Evolutionary conservation across 2,113 vertebrate genomes (phyloP), one percentile per base, ranked within the genome.

Genomic region (Alligator mississippiensis): DNA sequence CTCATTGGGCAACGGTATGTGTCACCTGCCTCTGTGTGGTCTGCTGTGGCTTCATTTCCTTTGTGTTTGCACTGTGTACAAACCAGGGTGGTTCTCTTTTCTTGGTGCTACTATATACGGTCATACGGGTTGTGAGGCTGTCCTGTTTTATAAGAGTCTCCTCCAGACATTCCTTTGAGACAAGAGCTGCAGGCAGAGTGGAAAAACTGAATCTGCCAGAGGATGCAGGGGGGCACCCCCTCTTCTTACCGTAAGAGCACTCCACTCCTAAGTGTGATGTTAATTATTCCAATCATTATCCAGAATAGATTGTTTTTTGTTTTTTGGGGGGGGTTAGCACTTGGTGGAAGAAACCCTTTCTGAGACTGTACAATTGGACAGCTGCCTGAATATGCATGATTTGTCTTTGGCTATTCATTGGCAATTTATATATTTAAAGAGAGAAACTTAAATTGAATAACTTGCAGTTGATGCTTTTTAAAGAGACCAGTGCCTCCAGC

Each of bases 251-350:
- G 30, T n/a, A 80, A 84, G 70, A 84, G 60, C 66, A 19, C 62
- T 84, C 0, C 5, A 0, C 5, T 58, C 28, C 76, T 57, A 28
- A 28, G 70, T 0, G 0, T 22, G 72, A 10, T 7, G 1, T 4
- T n/a, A 18, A 62, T 27, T 34, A 58, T 25, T 4, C 5, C 22
- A 1, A 4, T 57, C 4, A 0, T 76, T 87, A 47, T 4, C 66
- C 92, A 85, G 27, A 17, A 5, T 8, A 24, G 21, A 88, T 85
- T 30, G 12, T 6, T 77, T 62, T 47, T 0, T 1, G 62, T 28
- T 34, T 89, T 93, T 89, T 89, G 2, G 38, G 1, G 0, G 55
- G 77, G 58, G 14, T 1, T 7, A 4, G 14, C 54, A 9, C 27
- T 64, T 4, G 22, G 13, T 62, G 84, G 9, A 76, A 25, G 47